A percentile compares a stretch with the other conserved stretches of the same genome.
Evolutionary conservation across 1,140 invertebrate genomes (phyloP).

Genomic region (Pogonus chalceus): DNA sequence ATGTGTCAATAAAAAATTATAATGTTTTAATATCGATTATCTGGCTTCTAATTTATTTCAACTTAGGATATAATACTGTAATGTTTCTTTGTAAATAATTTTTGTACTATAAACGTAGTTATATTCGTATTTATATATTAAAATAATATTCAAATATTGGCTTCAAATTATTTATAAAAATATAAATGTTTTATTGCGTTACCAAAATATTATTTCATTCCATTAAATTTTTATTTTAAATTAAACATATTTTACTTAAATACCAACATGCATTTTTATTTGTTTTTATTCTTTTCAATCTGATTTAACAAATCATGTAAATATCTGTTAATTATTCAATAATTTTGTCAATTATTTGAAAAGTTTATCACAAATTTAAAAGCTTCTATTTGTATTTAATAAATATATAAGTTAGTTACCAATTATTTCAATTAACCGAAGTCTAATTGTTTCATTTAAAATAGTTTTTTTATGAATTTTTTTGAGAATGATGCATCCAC

Average conservation of each 20-base stretch:
- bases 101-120: conserved; percentile 7
- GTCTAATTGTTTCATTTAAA: background rate
- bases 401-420: background rate
- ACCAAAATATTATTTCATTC: background rate
- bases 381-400: background rate
- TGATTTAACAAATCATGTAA: no score
- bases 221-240: no score
- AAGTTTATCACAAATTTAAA: background rate
- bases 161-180: no score
- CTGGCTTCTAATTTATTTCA: conserved; percentile 24
- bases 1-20: background rate
- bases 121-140: background rate
- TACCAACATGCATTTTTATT: conserved; percentile 6
- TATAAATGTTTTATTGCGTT: background rate
- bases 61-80: conserved; percentile 16
- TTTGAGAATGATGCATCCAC: background rate
- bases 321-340: background rate
- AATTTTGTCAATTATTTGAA: background rate
- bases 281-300: no score
- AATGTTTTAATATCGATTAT: conserved; percentile 8
- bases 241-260: background rate
- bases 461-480: background rate
- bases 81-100: conserved; percentile 7
- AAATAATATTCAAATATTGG: no score
- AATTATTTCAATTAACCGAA: background rate